These are phyloP conservation scores for Drosophila miranda DNA, from an alignment of 1,140 invertebrate species.

Conservation along the genomic window DNA sequence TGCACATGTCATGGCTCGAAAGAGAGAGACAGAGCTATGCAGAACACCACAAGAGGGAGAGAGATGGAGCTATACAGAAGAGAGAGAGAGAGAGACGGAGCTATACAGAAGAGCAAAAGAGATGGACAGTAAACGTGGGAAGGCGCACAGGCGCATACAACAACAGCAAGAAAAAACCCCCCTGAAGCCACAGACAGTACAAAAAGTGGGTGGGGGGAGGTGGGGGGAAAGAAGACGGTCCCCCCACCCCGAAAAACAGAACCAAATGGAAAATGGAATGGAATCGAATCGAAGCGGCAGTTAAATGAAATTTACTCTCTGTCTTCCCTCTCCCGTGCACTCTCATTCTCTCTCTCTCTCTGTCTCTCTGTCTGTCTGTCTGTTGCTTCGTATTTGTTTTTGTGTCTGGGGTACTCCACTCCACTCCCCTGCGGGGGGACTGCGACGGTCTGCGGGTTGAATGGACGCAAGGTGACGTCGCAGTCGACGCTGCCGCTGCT, in stretches of 20 bases:
- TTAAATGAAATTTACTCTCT: conserved; percentile 53
- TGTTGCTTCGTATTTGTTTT: conserved; percentile 27
- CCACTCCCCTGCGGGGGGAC: neutral
- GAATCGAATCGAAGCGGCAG: conserved; percentile 67
- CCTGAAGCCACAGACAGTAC: conserved; percentile 36
- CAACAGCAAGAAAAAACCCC: neutral
- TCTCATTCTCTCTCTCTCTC: neutral
- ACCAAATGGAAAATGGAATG: conserved; percentile 74
- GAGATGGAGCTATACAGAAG: neutral
- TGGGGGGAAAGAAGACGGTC: conserved; percentile 24
- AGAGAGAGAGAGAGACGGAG: conserved; percentile 4
- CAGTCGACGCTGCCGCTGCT: conserved; percentile 30
- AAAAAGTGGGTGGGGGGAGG: conserved; percentile 2
- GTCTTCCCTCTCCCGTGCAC: conserved; percentile 15
- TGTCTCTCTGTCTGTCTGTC: conserved; percentile 14
- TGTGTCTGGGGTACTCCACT: conserved; percentile 38
- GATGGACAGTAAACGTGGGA: conserved; percentile 39
- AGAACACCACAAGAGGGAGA: neutral
- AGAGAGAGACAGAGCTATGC: conserved; percentile 3
- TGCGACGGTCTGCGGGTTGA: conserved; percentile 53
- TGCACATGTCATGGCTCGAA: conserved; percentile 35
- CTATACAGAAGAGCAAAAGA: neutral
- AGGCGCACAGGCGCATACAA: conserved; percentile 52
- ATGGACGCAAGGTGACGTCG: conserved; percentile 70
- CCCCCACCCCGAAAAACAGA: conserved; percentile 55